These are phyloP conservation scores for Alethe castanea DNA, from an alignment of 2,113 vertebrate genomes.

Conservation along the genomic window DNA sequence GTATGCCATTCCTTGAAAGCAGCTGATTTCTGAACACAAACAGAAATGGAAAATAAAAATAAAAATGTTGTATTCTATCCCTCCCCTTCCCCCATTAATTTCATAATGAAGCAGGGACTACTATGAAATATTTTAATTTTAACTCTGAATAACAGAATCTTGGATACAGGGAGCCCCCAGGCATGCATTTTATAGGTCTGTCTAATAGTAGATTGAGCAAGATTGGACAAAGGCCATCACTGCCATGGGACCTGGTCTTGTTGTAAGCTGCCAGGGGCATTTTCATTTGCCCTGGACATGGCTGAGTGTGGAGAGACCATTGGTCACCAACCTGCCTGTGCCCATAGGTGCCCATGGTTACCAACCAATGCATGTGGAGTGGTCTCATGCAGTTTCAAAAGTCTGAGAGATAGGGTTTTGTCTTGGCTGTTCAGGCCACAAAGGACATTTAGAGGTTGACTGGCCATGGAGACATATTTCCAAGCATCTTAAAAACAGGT, in stretches of 20 bases:
- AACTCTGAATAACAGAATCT: neutral
- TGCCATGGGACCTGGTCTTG: neutral
- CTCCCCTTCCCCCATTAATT: neutral
- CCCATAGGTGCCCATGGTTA: neutral
- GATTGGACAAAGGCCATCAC: neutral
- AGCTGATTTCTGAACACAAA: neutral
- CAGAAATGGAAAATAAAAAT: neutral
- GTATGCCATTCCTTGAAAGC: neutral
- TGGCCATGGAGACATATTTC: neutral
- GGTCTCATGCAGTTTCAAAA: neutral
- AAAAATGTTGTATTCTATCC: neutral
- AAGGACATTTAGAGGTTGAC: neutral
- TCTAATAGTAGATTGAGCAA: neutral
- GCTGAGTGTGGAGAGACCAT: neutral
- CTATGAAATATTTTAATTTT: neutral
- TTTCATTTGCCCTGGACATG: accelerated
- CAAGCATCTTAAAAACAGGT: neutral
- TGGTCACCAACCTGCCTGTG: neutral
- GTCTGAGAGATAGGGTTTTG: accelerated
- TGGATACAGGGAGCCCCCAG: neutral
- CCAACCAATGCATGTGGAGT: neutral
- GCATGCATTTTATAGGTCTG: neutral
- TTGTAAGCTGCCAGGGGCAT: accelerated
- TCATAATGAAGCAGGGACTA: neutral
- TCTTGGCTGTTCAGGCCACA: neutral